Percentiles rank a stretch among this genome's conserved stretches.
Evolutionary conservation across 2,113 vertebrate genomes (phyloP).

Genomic region (Brachionichthys hirsutus): DNA sequence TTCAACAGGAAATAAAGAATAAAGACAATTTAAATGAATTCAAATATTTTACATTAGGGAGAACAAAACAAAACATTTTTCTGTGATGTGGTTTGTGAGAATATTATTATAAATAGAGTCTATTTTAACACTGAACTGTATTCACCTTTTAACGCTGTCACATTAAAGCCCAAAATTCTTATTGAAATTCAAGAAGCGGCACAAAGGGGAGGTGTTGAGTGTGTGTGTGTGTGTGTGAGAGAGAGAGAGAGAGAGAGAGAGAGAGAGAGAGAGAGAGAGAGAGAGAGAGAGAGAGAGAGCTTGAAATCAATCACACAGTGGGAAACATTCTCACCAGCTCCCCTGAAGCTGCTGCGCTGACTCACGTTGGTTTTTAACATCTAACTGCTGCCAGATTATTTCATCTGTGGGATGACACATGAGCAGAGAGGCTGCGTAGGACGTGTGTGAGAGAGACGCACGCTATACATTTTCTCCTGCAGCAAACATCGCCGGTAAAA

Average conservation of each 20-base stretch:
- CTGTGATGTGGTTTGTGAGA: too few species aligned
- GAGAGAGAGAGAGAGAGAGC: too few species aligned
- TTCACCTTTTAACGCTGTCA: too few species aligned
- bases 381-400: constrained; percentile 2
- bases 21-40: too few species aligned
- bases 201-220: neutral
- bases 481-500: constrained; percentile 7
- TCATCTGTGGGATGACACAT: constrained; percentile 29
- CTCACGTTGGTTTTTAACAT: constrained; percentile 27
- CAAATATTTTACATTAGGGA: too few species aligned
- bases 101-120: too few species aligned
- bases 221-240: neutral
- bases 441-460: constrained; percentile 26
- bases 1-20: too few species aligned
- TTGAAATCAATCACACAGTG: constrained; percentile 9
- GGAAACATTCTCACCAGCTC: constrained; percentile 24
- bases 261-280: too few species aligned
- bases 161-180: neutral
- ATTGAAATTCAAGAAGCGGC: constrained; percentile 11
- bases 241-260: too few species aligned
- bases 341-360: constrained; percentile 40
- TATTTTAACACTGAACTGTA: too few species aligned
- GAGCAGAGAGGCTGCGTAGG: constrained; percentile 44
- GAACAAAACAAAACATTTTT: too few species aligned
- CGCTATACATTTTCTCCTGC: constrained; percentile 2